Base-by-base conservation (phyloP, 2,113 vertebrate genomes). In the Chaenocephalus aceratus region DNA sequence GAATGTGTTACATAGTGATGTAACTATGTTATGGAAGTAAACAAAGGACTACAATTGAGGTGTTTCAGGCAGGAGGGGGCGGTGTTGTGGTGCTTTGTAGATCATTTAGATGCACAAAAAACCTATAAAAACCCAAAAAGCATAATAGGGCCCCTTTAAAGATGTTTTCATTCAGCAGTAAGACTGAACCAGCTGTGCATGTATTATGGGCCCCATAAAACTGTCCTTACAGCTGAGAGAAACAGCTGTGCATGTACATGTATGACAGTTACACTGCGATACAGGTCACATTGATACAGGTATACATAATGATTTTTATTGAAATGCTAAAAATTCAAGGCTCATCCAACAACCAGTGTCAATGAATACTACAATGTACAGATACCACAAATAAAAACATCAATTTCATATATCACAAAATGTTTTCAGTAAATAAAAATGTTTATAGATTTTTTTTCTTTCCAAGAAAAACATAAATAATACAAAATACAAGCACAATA, bases 401-500 rank as follows among this genome's bases (percentile, higher is more conserved):
- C 7, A 56, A 68, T 56, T 51, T 87, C 41, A 72, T 48, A 77
- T 72, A 67, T 54, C 36, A 44, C 51, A 91, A 52, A 77, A 85
- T 77, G 48, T 85, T 53, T 66, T 78, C 34, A 66, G 75, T 82
- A 36, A 69, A 92, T 90, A 88, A 85, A 93, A 91, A 90, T 45
- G 26, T 51, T 64, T 70, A 54, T 44, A 8, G 13, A n/a, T n/a
- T 60, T 53, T 72, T 41, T 73, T 75, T 64, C 26, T 73, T 72
- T 61, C 44, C 72, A 84, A 89, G 54, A 88, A 84, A 77, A 88
- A 82, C 52, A 76, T 80, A 30, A 73, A 82, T 69, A 1, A 87
- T 89, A 91, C 70, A 94, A 93, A 92, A 92, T 71, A 91, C 86
- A 79, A 86, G 44, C 72, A 89, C 82, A 90, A 53, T 30, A 60